Conservation (phyloP, 2,113 vertebrate genomes). For the Zootoca vivipara region DNA sequence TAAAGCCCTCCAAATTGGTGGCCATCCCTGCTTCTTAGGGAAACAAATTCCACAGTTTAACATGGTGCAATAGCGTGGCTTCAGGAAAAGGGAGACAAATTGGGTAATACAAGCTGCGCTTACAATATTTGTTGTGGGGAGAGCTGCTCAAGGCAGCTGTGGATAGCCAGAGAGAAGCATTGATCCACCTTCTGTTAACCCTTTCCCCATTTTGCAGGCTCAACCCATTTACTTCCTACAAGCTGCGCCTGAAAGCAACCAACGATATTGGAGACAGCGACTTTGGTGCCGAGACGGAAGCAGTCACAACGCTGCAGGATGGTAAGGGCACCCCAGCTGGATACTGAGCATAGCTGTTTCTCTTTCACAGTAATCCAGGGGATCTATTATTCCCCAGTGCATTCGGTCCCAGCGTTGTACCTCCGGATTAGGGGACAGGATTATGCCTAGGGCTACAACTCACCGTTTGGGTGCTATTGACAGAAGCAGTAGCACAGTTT, state of each 20-base stretch:
- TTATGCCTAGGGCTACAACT: background rate
- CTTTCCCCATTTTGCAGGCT: constrained; percentile 71
- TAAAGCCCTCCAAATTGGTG: no score
- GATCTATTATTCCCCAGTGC: background rate
- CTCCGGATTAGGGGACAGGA: background rate
- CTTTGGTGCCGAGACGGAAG: constrained; percentile 87
- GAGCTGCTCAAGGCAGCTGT: background rate
- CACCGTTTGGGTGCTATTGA: constrained; percentile 2
- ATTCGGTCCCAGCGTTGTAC: background rate
- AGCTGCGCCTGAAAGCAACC: constrained; percentile 92
- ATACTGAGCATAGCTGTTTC: accelerated
- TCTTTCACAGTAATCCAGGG: background rate
- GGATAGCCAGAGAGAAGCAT: no score
- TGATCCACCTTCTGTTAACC: background rate
- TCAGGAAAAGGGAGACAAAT: accelerated
- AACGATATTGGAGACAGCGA: constrained; percentile 94
- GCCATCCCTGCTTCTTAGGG: background rate
- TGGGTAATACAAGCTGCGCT: background rate
- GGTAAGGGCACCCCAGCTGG: constrained; percentile 76
- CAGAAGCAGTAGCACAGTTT: constrained; percentile 11
- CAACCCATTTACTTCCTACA: constrained; percentile 94
- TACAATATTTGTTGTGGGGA: background rate
- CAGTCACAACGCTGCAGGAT: constrained; percentile 92
- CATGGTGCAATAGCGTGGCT: background rate
- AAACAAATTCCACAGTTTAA: background rate